These are phyloP conservation scores for Drosophila chauvacae DNA, from an alignment of 1,140 invertebrate species.

Conservation along the genomic window DNA sequence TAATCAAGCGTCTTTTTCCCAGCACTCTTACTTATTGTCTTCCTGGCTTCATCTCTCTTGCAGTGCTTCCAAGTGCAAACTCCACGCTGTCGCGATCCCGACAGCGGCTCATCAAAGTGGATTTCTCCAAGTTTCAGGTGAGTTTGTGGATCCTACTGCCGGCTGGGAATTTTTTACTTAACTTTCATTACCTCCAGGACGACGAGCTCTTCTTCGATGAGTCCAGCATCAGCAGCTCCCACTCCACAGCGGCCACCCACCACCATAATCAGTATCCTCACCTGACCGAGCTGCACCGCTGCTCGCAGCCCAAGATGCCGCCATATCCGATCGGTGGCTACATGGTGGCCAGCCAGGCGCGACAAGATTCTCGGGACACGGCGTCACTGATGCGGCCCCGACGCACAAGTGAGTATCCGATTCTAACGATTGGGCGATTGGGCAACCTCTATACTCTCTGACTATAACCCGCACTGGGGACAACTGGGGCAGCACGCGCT, in stretches of 20 bases:
- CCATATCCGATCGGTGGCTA: constrained; percentile 82
- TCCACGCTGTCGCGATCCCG: constrained; percentile 76
- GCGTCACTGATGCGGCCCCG: constrained; percentile 61
- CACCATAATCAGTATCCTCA: constrained; percentile 41
- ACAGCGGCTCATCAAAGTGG: constrained; percentile 88
- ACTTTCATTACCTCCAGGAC: constrained; percentile 51
- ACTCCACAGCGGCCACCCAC: constrained; percentile 52
- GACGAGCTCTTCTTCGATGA: constrained; percentile 81
- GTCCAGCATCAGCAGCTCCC: constrained; percentile 64
- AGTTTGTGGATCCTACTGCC: constrained; percentile 8
- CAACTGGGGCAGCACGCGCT: constrained; percentile 17
- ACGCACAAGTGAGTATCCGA: constrained; percentile 82
- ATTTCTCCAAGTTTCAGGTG: constrained; percentile 88
- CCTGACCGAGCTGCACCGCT: constrained; percentile 66
- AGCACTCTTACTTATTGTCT: constrained; percentile 50
- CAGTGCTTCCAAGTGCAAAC: constrained; percentile 81
- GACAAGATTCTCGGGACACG: constrained; percentile 42
- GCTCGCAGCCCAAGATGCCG: constrained; percentile 82
- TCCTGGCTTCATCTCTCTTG: constrained; percentile 33
- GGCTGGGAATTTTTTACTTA: background rate
- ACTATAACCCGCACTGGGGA: constrained; percentile 25
- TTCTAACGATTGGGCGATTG: constrained; percentile 11
- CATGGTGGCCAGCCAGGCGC: constrained; percentile 60
- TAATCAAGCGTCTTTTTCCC: constrained; percentile 51
- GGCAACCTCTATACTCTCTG: constrained; percentile 22